A percentile compares a stretch with the other conserved stretches of the same genome.
These are phyloP conservation scores for Forficula auricularia DNA, from an alignment of 1,140 invertebrate species.

Conservation along the genomic window DNA sequence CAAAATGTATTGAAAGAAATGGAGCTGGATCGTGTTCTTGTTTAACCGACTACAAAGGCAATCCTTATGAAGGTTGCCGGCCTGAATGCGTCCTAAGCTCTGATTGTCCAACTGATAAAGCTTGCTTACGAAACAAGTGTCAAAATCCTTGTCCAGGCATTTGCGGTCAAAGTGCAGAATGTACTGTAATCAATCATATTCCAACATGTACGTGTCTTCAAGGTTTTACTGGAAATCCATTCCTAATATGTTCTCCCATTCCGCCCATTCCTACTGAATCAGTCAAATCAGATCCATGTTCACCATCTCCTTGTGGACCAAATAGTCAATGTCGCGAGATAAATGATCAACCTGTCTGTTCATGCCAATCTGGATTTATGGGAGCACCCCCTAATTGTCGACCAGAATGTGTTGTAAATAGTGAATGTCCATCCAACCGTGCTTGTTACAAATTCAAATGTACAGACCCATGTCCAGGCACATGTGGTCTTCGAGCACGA, in stretches of 20 bases:
- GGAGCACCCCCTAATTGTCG: conserved; percentile 21
- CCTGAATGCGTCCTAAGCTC: conserved; percentile 37
- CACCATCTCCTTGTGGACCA: conserved; percentile 19
- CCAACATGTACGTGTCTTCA: conserved; percentile 40
- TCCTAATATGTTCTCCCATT: conserved; percentile 26
- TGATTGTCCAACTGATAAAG: conserved; percentile 29
- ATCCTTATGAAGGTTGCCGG: conserved; percentile 37
- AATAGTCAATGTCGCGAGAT: conserved; percentile 20
- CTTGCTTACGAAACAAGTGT: conserved; percentile 21
- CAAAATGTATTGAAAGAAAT: conserved; percentile 35
- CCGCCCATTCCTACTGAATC: conserved; percentile 16
- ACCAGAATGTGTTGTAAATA: conserved; percentile 20
- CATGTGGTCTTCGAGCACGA: conserved; percentile 33
- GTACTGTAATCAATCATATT: conserved; percentile 39
- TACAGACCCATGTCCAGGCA: conserved; percentile 37
- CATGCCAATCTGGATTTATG: conserved; percentile 21
- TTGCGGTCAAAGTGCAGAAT: conserved; percentile 24
- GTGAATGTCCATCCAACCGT: conserved; percentile 30
- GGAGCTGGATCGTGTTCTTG: conserved; percentile 42
- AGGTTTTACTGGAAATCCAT: conserved; percentile 36
- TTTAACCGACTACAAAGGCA: conserved; percentile 38
- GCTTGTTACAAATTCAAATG: conserved; percentile 40
- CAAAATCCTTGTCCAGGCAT: conserved; percentile 25
- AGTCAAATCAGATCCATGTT: conserved; percentile 14
- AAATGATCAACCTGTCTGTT: conserved; percentile 24